Conservation (phyloP, 1,140 invertebrate species). For the Pentalonia nigronervosa region DNA sequence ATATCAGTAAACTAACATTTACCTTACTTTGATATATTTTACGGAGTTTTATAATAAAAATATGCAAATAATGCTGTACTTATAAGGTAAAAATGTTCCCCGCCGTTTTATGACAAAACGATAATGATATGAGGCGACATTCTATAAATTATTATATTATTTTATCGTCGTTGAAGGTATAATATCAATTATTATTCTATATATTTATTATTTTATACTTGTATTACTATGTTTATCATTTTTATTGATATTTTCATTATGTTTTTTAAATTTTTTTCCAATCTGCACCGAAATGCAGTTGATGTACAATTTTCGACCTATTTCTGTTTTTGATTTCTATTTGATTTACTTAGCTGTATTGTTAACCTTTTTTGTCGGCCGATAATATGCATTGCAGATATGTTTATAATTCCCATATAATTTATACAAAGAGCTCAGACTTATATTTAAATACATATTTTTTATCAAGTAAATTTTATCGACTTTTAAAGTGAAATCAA, state of each 20-base stretch:
- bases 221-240: background rate
- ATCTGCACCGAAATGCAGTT: background rate
- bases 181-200: background rate
- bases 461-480: background rate
- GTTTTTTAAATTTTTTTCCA: background rate
- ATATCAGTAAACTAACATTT: background rate
- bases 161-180: background rate
- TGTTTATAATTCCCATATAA: background rate
- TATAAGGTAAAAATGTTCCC: background rate
- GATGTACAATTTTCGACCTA: background rate
- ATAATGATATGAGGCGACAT: background rate
- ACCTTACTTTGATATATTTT: background rate
- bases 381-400: background rate
- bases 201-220: background rate
- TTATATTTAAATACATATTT: background rate
- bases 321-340: background rate
- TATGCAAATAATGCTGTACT: background rate
- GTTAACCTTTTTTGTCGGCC: background rate
- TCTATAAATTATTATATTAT: background rate
- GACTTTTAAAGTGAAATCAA: background rate
- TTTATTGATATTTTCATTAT: background rate
- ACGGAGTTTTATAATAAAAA: background rate
- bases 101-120: background rate
- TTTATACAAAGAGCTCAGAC: background rate
- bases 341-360: background rate